A percentile compares a stretch with the other conserved stretches of the same genome.
phyloP scores from a whole-genome alignment of 2,797 vertebrate genomes.

The Megalops cyprinoides region DNA sequence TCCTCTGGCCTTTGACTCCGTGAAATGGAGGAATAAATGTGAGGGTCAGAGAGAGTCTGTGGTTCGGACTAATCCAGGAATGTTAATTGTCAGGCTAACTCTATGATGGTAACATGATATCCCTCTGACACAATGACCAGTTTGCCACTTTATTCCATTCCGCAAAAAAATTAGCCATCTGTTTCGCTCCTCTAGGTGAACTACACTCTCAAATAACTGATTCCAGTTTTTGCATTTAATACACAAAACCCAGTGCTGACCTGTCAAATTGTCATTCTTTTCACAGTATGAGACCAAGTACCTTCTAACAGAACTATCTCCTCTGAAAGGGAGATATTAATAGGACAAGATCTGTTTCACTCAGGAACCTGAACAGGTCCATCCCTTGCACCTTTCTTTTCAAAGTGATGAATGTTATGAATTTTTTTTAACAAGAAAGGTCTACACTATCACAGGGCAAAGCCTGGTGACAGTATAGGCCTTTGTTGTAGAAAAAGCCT shows the following conservation, averaged over 20 bases:
- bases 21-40: no score
- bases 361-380: not conserved
- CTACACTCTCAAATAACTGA: not conserved
- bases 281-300: not conserved
- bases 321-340: not conserved
- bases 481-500: no score
- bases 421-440: not conserved
- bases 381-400: not conserved
- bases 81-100: no score
- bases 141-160: no score
- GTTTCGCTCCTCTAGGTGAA: not conserved
- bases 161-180: no score
- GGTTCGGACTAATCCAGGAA: no score
- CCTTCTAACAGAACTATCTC: not conserved
- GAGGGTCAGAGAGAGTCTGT: no score
- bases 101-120: no score
- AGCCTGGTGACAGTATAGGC: no score
- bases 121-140: no score
- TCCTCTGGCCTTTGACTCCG: no score
- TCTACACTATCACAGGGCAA: no score
- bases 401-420: not conserved
- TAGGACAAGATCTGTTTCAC: not conserved
- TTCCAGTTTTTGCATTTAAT: not conserved
- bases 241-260: not conserved
- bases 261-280: not conserved